Percentiles rank a stretch among this genome's conserved stretches.
phyloP scores from a whole-genome alignment of 2,888 invertebrate species.

The Anarsia innoxiella region DNA sequence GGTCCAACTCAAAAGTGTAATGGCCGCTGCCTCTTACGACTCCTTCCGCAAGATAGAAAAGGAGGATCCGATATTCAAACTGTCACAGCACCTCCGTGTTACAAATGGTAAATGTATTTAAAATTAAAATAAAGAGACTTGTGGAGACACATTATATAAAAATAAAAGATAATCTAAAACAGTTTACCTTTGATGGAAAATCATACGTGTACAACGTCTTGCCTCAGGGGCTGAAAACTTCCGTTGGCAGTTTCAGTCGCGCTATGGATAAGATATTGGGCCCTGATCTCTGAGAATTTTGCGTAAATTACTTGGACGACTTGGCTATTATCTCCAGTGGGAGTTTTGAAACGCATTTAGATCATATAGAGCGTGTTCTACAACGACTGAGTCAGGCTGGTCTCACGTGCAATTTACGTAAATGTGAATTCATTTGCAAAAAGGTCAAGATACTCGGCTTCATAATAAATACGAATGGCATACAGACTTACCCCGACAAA shows the following conservation, averaged over 20 bases:
- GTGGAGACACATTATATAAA: too few relatives aligned
- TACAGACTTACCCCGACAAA: slow-evolving; percentile 1
- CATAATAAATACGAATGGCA: not conserved
- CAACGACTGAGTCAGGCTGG: slow-evolving; percentile 10
- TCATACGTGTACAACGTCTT: slow-evolving; percentile 18
- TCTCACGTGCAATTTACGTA: slow-evolving; percentile 8
- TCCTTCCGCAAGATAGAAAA: too few relatives aligned
- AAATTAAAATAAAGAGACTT: too few relatives aligned
- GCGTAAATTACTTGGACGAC: slow-evolving; percentile 25
- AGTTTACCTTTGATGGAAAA: slow-evolving; percentile 6
- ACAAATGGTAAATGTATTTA: too few relatives aligned
- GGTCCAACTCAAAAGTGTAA: too few relatives aligned
- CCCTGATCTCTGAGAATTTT: slow-evolving; percentile 19
- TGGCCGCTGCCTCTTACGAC: too few relatives aligned
- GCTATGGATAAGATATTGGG: slow-evolving; percentile 25
- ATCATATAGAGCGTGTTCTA: slow-evolving; percentile 17
- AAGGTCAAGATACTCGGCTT: slow-evolving; percentile 11
- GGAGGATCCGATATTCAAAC: too few relatives aligned
- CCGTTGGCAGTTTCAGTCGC: slow-evolving; percentile 23
- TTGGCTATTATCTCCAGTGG: slow-evolving; percentile 20
- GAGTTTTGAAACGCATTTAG: slow-evolving; percentile 15
- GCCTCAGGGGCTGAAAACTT: slow-evolving; percentile 21
- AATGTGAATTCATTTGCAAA: slow-evolving; percentile 4
- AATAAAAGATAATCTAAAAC: too few relatives aligned
- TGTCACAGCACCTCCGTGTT: too few relatives aligned